phyloP scores from a whole-genome alignment of 2,888 invertebrate genomes.

The Tenthredo livida region DNA sequence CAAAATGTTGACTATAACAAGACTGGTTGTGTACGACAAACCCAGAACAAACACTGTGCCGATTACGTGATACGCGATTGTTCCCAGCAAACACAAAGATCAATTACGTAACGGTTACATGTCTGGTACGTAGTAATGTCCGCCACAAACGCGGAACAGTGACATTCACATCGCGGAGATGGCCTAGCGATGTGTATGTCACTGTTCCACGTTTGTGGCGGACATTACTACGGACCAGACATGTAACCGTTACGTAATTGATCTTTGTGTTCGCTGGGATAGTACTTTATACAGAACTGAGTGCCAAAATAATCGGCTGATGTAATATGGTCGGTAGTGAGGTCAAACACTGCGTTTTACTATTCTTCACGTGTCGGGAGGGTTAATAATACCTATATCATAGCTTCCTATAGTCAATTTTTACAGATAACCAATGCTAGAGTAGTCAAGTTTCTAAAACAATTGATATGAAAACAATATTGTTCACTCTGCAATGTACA shows the following conservation, averaged over 20 bases:
- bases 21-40: not conserved
- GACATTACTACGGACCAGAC: too few relatives aligned
- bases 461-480: not conserved
- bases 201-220: too few relatives aligned
- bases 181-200: too few relatives aligned
- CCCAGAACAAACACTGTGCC: not conserved
- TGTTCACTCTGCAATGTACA: not conserved
- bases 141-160: too few relatives aligned
- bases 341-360: constrained; percentile 3
- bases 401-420: not conserved
- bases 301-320: not conserved
- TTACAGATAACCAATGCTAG: not conserved
- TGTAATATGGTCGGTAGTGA: not conserved
- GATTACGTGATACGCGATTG: not conserved
- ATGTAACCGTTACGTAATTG: too few relatives aligned
- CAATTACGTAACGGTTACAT: too few relatives aligned
- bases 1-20: not conserved
- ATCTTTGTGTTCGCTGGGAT: too few relatives aligned
- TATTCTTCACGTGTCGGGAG: not conserved
- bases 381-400: not conserved
- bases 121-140: too few relatives aligned
- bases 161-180: too few relatives aligned
- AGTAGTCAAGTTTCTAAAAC: not conserved
- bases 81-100: too few relatives aligned
- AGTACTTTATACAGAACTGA: not conserved